Evolutionary conservation across 2,888 invertebrate species (phyloP).

Genomic region (Scrobipalpa costella): DNA sequence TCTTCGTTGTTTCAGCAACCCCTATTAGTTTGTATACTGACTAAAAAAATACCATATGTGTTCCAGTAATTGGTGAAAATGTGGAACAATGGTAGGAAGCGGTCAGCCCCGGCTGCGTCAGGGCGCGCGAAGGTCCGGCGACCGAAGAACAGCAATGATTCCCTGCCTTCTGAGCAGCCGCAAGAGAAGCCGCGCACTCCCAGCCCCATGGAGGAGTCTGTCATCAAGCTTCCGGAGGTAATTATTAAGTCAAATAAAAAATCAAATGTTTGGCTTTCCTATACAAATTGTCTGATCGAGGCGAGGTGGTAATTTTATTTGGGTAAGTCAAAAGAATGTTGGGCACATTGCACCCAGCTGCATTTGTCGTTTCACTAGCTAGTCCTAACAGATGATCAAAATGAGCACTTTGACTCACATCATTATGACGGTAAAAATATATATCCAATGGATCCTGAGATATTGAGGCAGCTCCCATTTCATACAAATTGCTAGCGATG

Average conservation of each 20-base stretch:
- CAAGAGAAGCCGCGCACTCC: conserved; percentile 59
- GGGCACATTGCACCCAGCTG: too few species aligned
- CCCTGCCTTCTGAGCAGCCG: conserved; percentile 49
- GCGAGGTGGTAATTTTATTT: too few species aligned
- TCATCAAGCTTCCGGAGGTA: conserved; percentile 83
- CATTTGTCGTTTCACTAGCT: too few species aligned
- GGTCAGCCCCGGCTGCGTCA: conserved; percentile 36
- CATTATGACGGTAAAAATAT: too few species aligned
- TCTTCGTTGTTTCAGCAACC: neutral
- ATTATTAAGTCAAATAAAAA: neutral
- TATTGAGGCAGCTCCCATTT: too few species aligned
- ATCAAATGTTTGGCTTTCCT: too few species aligned
- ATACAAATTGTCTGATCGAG: too few species aligned
- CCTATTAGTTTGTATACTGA: neutral
- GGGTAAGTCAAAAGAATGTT: too few species aligned
- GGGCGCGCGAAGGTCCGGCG: conserved; percentile 46
- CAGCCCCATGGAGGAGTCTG: conserved; percentile 81
- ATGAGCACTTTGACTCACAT: too few species aligned
- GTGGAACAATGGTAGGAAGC: conserved; percentile 50
- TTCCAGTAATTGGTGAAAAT: conserved; percentile 30
- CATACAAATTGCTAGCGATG: too few species aligned
- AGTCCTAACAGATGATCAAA: too few species aligned
- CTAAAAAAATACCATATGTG: neutral
- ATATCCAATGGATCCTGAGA: too few species aligned
- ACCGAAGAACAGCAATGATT: conserved; percentile 57